These are phyloP conservation scores for Acrossocheilus wenchowensis DNA, from an alignment of 2,797 vertebrate species.

Conservation along the genomic window DNA sequence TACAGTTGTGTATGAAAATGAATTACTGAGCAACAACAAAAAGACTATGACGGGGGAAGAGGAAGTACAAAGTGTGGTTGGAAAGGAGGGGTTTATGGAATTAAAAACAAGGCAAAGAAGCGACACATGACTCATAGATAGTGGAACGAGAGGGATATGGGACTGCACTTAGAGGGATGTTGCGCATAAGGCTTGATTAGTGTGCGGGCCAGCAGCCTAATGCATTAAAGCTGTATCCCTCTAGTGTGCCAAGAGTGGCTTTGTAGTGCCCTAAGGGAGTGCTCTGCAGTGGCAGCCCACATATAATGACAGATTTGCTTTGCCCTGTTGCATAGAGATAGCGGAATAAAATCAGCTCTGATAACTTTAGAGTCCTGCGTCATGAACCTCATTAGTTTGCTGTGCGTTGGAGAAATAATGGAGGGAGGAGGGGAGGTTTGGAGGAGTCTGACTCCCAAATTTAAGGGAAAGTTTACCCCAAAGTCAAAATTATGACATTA, in stretches of 20 bases:
- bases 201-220: conserved; percentile 36
- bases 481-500: neutral
- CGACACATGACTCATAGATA: conserved; percentile 14
- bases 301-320: conserved; percentile 39
- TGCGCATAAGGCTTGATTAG: conserved; percentile 24
- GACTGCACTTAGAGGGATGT: conserved; percentile 33
- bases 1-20: conserved; percentile 58
- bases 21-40: conserved; percentile 19
- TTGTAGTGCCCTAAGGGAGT: conserved; percentile 48
- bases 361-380: conserved; percentile 29
- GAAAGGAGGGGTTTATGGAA: conserved; percentile 32
- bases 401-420: neutral
- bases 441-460: neutral
- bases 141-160: conserved; percentile 9
- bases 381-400: neutral
- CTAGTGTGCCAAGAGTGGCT: conserved; percentile 41
- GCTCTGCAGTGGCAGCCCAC: conserved; percentile 33
- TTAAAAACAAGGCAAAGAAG: conserved; percentile 27
- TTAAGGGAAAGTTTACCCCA: neutral
- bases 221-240: conserved; percentile 42
- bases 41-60: conserved; percentile 30
- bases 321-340: conserved; percentile 32
- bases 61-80: conserved; percentile 27
- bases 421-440: neutral
- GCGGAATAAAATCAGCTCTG: conserved; percentile 26